Conservation (phyloP, 2,113 vertebrate genomes). For the Podiceps cristatus region DNA sequence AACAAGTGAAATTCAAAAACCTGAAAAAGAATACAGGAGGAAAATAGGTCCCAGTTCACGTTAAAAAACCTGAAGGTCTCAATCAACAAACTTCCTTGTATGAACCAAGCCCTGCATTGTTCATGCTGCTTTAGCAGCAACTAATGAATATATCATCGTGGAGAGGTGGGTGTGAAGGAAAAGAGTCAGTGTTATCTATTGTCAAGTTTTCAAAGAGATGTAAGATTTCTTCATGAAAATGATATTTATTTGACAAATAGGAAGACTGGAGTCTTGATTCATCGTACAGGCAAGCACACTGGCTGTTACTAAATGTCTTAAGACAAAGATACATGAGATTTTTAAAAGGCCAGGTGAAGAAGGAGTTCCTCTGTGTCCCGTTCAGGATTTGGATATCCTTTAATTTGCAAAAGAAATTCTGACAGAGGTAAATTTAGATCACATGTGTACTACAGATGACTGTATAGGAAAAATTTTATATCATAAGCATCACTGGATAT, state of each 20-base stretch:
- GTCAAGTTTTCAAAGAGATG: background rate
- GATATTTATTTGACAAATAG: background rate
- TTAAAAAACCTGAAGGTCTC: background rate
- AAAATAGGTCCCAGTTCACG: background rate
- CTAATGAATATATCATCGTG: background rate
- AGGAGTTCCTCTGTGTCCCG: background rate
- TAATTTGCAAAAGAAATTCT: background rate
- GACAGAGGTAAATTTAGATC: background rate
- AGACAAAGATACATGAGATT: background rate
- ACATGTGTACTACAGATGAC: background rate
- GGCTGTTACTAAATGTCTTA: background rate
- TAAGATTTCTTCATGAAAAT: background rate
- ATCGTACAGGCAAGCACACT: background rate
- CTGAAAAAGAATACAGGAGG: background rate
- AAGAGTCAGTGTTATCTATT: background rate
- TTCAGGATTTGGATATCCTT: background rate
- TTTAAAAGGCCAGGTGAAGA: background rate
- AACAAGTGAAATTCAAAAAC: background rate
- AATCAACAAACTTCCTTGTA: background rate
- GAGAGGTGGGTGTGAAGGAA: background rate
- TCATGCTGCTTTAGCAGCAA: background rate
- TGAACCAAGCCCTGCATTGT: background rate
- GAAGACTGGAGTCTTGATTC: background rate
- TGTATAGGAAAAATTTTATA: background rate
- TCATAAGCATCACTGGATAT: background rate